Conservation (phyloP, 2,113 vertebrate species). For the Lasiurus cinereus region DNA sequence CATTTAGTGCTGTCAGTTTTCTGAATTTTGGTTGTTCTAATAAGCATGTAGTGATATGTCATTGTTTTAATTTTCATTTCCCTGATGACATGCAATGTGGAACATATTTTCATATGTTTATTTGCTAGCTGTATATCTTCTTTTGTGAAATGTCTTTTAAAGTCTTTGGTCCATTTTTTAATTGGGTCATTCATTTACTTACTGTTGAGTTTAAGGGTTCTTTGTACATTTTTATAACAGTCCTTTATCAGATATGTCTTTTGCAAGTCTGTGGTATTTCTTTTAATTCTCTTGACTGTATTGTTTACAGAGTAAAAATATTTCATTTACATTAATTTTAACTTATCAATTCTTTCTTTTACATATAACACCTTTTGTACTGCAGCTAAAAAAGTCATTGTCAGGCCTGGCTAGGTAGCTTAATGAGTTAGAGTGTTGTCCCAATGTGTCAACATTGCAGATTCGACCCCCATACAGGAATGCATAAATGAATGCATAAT, state of each 20-base stretch:
- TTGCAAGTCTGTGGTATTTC: background rate
- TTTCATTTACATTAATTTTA: constrained; percentile 21
- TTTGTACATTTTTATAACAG: background rate
- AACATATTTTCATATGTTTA: background rate
- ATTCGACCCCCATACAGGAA: background rate
- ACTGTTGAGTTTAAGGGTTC: background rate
- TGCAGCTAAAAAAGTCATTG: background rate
- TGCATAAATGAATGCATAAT: background rate
- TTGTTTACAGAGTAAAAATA: background rate
- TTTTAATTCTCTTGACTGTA: background rate
- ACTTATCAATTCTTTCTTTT: background rate
- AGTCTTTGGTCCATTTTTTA: background rate
- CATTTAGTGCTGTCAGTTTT: background rate
- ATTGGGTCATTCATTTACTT: background rate
- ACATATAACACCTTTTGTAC: background rate
- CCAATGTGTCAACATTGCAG: background rate
- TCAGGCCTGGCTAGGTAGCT: background rate
- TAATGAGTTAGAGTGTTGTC: background rate
- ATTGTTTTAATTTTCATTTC: constrained; percentile 23
- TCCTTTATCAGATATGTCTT: background rate
- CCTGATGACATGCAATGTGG: background rate
- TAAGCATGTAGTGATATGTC: background rate
- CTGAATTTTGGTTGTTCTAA: background rate
- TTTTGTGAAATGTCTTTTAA: background rate
- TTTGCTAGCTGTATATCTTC: background rate